These are phyloP conservation scores for Actinopyga echinites DNA, from an alignment of 53 echinoderm and acorn worm species.

Conservation along the genomic window DNA sequence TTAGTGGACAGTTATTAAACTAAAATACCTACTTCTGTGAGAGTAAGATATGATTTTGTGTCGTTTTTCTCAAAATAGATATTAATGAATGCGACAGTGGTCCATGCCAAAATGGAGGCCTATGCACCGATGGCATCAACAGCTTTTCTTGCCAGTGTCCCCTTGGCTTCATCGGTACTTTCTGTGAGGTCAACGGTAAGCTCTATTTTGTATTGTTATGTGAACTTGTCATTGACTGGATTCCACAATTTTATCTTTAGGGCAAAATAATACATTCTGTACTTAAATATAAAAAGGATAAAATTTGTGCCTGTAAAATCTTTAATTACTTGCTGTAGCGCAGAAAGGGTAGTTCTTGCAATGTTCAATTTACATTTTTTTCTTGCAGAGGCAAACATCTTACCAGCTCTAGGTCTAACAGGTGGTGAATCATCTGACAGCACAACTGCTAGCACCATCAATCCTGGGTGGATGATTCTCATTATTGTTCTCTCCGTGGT, in stretches of 20 bases:
- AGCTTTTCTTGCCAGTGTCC: slow-evolving; percentile 49
- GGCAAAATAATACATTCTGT: too few species aligned
- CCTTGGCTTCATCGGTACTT: slow-evolving; percentile 38
- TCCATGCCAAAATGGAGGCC: slow-evolving; percentile 55
- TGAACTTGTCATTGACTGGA: too few species aligned
- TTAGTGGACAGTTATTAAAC: too few species aligned
- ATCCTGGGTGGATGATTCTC: slow-evolving; percentile 30
- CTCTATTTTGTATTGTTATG: too few species aligned
- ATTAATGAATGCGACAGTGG: slow-evolving; percentile 40
- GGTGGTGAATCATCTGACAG: not conserved
- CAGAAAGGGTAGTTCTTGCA: too few species aligned
- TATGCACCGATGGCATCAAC: slow-evolving; percentile 31
- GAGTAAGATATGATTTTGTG: not conserved
- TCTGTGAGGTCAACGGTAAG: slow-evolving; percentile 52
- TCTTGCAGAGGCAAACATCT: not conserved
- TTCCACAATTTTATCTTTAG: too few species aligned
- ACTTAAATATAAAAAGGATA: too few species aligned
- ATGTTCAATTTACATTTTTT: too few species aligned
- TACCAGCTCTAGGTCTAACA: slow-evolving; percentile 11
- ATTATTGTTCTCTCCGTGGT: slow-evolving; percentile 28
- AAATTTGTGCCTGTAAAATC: too few species aligned
- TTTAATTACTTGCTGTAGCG: too few species aligned
- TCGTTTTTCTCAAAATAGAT: slow-evolving; percentile 3
- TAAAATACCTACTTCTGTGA: too few species aligned
- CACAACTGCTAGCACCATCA: not conserved